A percentile compares a stretch with the other conserved stretches of the same genome.
Evolutionary conservation across 2,113 vertebrate genomes (phyloP).

Genomic region (human (Homo sapiens)): DNA sequence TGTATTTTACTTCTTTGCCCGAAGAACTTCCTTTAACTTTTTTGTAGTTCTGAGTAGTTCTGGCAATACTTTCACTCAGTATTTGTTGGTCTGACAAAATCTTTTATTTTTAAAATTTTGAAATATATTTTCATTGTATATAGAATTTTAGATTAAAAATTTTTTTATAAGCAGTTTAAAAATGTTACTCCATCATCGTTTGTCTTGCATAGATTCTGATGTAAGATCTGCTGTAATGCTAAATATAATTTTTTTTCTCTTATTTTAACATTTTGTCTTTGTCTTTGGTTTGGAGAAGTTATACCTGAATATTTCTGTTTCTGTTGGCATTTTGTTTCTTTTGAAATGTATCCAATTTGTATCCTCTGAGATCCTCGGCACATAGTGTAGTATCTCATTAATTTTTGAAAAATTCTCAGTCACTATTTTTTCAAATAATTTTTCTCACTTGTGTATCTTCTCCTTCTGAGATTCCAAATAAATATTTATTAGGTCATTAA

Average conservation of each 20-base stretch:
- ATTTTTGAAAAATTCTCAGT: background rate
- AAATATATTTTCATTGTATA: background rate
- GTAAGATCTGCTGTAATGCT: background rate
- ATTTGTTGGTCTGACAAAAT: background rate
- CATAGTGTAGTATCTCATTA: background rate
- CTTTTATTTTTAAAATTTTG: background rate
- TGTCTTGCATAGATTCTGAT: background rate
- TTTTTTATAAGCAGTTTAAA: background rate
- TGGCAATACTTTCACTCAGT: background rate
- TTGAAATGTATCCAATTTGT: background rate
- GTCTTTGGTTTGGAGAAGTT: background rate
- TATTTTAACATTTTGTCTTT: background rate
- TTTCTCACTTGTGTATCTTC: background rate
- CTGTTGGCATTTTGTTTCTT: background rate
- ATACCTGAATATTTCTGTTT: background rate
- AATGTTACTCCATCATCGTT: background rate
- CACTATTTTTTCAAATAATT: background rate
- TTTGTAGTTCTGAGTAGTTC: background rate
- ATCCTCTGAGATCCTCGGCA: background rate
- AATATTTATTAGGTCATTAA: background rate
- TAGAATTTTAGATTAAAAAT: background rate
- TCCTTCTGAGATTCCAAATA: background rate
- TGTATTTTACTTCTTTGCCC: background rate
- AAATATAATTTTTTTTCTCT: background rate
- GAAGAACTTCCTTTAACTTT: background rate